Base-by-base conservation (phyloP, 92 coral and sea anemone genomes). In the Phenganax marumi region DNA sequence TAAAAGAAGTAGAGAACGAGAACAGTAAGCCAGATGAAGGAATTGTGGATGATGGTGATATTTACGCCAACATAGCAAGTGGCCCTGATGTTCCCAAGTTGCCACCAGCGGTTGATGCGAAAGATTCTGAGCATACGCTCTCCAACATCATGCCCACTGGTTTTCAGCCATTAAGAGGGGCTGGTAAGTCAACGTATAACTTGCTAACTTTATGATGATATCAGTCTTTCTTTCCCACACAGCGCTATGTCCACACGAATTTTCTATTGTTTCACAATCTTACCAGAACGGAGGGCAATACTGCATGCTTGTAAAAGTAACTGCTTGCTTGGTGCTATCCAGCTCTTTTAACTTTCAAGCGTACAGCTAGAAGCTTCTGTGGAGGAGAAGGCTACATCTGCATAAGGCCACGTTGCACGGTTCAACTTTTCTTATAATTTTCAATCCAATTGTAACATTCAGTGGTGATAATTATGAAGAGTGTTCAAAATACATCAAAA, bases 41-140 rank as follows among this genome's bases (percentile, higher is more conserved):
- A 48, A 50, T 11, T 13, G n/a, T n/a, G n/a, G 22, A 12, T 76
- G 73, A 58, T 33, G 83, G 69, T 12, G 83, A 78, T 50, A 61
- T 78, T 48, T 78, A 78, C 63, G 83, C 83, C 18, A 78, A 46
- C 18, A 78, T 78, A 61, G 83, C 83, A 61, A 78, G 68, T 63
- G 83, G 83, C 13, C 83, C 83, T 43, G 83, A 78, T 25, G 68
- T 78, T 8, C 83, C 83, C 18, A 78, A 78, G 50, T 61, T 78
- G 33, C 83, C 83, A 18, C 83, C 83, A 5, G 3, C 83, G 8
- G 60, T 78, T n/a, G 39, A 21, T 56, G 81, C 11, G 13, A 61
- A 61, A 17, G 83, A 78, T 61, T 39, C 73, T 6, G 73, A 78
- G 11, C 83, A 78, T 78, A 58, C 83, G 9, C 83, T 61, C 52